Base-by-base conservation (phyloP, 2,113 vertebrate genomes). In the Clarias magur region DNA sequence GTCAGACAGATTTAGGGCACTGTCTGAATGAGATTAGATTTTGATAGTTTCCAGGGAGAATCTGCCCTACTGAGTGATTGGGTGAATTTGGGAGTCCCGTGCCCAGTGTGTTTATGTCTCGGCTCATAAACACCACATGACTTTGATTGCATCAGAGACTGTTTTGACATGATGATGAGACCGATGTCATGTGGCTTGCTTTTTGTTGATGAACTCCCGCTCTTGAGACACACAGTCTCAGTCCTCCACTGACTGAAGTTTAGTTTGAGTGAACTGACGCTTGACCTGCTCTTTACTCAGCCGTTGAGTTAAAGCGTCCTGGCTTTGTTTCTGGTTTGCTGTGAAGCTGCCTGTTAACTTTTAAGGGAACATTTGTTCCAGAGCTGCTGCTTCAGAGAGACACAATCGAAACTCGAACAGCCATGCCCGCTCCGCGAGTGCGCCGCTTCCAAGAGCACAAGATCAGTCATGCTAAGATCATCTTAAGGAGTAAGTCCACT, bases 401-500 rank as follows among this genome's bases (percentile, higher is more conserved):
- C 10, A 38, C 4, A 21, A 0, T 34, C 30, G 30, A 54, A 70
- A 59, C 76, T 75, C 48, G 85, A 17, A 0, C 70, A 76, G 80
- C 88, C 82, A 95, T 93, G 94, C 94, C 92, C 59, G 91, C 91
- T 42, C 88, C 90, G 2, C 85, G 89, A 87, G 80, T 91, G 65
- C 87, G 83, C 5, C 53, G 86, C 27, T 89, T 93, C 80, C 88
- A 85, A 25, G 83, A 82, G n/a, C 92, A 94, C 89, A 93, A 89
- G 90, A 91, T 94, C 91, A 95, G 93, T 89, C 88, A 87, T 0
- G 91, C 92, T 81, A 91, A 91, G n/a, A 93, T 95, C 92, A 87
- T 93, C 91, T 91, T 94, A 78, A 93, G 92, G 90, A 94, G 94
- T 94, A 91, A 95, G 94, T 94, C 91, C 87, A 38, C 79, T 62